phyloP scores from a whole-genome alignment of 2,888 invertebrate species.

The Rambutsinella grinnellia region DNA sequence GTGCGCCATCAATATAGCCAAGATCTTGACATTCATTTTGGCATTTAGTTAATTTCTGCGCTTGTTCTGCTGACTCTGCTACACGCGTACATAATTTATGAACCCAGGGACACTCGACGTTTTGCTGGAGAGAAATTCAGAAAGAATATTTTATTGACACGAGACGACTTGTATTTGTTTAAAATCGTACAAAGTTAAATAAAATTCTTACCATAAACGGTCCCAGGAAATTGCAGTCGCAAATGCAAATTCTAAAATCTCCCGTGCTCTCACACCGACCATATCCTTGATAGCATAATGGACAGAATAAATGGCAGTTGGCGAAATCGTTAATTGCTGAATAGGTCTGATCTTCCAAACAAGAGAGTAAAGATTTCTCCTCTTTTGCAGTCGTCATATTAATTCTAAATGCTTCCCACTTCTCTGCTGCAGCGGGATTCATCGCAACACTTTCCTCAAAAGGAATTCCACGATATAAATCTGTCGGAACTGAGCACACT shows the following conservation, averaged over 20 bases:
- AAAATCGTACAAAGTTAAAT: background rate
- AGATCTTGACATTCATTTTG: constrained; percentile 19
- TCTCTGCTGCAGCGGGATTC: constrained; percentile 9
- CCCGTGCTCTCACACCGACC: constrained; percentile 27
- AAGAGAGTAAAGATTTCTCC: constrained; percentile 10
- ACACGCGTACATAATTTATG: constrained; percentile 18
- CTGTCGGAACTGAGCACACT: constrained; percentile 12
- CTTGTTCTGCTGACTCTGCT: constrained; percentile 24
- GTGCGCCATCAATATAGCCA: constrained; percentile 24
- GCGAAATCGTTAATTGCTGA: constrained; percentile 30
- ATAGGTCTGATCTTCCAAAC: constrained; percentile 35
- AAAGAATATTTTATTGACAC: no score
- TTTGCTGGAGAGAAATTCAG: background rate
- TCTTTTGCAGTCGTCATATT: constrained; percentile 16
- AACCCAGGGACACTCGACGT: constrained; percentile 23
- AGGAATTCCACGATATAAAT: constrained; percentile 21
- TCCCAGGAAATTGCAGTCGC: constrained; percentile 23
- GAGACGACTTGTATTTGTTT: no score
- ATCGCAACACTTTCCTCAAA: constrained; percentile 6
- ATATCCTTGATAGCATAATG: constrained; percentile 35
- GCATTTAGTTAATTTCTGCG: constrained; percentile 13
- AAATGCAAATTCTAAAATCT: constrained; percentile 26
- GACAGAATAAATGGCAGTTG: constrained; percentile 40
- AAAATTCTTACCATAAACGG: constrained; percentile 2
- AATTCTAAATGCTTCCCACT: constrained; percentile 26